A percentile compares a stretch with the other conserved stretches of the same genome.
phyloP scores from a whole-genome alignment of 2,113 vertebrate genomes.

The Heteronetta atricapilla region DNA sequence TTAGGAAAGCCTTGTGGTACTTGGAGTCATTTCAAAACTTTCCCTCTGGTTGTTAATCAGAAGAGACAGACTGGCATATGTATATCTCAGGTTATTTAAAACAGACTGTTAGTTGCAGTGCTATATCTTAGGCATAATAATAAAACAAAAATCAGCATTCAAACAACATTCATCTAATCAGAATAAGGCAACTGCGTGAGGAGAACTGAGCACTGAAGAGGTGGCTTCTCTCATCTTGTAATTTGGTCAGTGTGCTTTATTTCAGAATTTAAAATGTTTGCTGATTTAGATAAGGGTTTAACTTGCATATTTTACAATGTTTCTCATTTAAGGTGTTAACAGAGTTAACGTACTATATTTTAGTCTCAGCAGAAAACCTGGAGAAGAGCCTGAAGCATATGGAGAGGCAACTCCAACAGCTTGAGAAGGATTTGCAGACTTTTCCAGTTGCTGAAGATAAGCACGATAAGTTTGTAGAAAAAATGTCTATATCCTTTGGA shows the following conservation, averaged over 20 bases:
- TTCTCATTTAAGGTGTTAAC: slow-evolving; percentile 52
- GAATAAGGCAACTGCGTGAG: neutral
- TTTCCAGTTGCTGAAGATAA: slow-evolving; percentile 89
- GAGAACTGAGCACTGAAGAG: neutral
- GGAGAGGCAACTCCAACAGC: slow-evolving; percentile 93
- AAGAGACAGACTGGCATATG: neutral
- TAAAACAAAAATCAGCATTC: neutral
- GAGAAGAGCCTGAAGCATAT: slow-evolving; percentile 97
- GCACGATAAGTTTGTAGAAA: slow-evolving; percentile 91
- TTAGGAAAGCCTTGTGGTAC: neutral
- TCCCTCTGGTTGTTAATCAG: neutral
- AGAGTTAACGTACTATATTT: slow-evolving; percentile 68
- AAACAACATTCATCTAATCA: neutral
- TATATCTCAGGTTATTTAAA: neutral
- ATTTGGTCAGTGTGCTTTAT: neutral
- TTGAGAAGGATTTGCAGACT: slow-evolving; percentile 96
- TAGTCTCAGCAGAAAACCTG: slow-evolving; percentile 96
- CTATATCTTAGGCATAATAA: neutral
- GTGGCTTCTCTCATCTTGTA: neutral
- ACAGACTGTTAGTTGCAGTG: neutral
- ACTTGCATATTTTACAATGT: neutral
- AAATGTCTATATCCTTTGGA: slow-evolving; percentile 98
- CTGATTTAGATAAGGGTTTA: neutral
- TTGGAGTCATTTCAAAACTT: neutral
- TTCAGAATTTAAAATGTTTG: neutral